Percentiles rank a stretch among this genome's conserved stretches.
phyloP scores from a whole-genome alignment of 2,113 vertebrate species.

The Catharus minimus region DNA sequence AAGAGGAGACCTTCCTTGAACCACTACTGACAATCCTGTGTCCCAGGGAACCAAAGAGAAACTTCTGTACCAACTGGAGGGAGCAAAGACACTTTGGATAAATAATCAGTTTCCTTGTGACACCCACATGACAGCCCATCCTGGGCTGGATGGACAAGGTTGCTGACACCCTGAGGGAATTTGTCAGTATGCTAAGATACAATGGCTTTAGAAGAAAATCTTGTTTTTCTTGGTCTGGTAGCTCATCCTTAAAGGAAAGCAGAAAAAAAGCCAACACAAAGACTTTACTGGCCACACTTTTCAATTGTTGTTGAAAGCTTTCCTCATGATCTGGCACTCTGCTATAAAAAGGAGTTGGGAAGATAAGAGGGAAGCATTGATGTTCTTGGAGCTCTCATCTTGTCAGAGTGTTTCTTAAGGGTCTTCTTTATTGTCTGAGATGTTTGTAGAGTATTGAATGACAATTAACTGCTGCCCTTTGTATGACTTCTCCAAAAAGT shows the following conservation, averaged over 20 bases:
- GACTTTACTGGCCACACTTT: neutral
- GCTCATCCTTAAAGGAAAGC: neutral
- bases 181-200: neutral
- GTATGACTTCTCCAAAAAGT: neutral
- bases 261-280: neutral
- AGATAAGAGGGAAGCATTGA: neutral
- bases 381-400: neutral
- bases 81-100: neutral
- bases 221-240: neutral
- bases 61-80: neutral
- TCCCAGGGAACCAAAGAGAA: neutral
- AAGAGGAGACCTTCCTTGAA: neutral
- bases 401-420: neutral
- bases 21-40: neutral
- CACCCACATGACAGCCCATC: neutral
- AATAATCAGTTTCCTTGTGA: accelerated
- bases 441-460: neutral
- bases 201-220: neutral
- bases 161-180: neutral
- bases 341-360: neutral
- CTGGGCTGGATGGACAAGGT: neutral
- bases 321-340: neutral
- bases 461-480: neutral
- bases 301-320: neutral
- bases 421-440: neutral